phyloP scores from a whole-genome alignment of 2,888 invertebrate genomes.

The Lasioglossum figueresi region DNA sequence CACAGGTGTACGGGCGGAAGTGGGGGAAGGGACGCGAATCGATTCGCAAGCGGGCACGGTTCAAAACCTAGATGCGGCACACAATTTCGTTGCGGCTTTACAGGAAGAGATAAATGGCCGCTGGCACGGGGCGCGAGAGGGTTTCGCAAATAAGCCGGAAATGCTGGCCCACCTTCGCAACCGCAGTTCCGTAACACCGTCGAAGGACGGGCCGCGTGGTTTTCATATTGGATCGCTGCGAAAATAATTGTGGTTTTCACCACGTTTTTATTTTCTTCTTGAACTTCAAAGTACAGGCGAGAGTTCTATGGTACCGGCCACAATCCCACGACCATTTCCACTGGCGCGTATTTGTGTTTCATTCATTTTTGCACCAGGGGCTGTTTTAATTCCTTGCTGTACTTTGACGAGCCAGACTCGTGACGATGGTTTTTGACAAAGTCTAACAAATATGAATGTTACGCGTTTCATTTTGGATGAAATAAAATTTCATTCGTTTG shows the following conservation, averaged over 20 bases:
- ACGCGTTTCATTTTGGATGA: too few relatives aligned
- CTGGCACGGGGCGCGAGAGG: conserved; percentile 49
- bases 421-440: too few relatives aligned
- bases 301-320: not conserved
- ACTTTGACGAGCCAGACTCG: too few relatives aligned
- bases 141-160: conserved; percentile 67
- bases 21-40: conserved; percentile 35
- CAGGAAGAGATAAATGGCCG: conserved; percentile 46
- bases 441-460: too few relatives aligned
- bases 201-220: conserved; percentile 32
- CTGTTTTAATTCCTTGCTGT: too few relatives aligned
- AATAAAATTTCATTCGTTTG: too few relatives aligned
- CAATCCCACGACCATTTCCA: not conserved
- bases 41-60: conserved; percentile 41
- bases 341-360: not conserved
- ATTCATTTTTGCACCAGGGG: too few relatives aligned
- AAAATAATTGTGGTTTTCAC: not conserved
- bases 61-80: conserved; percentile 39
- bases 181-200: conserved; percentile 38
- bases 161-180: conserved; percentile 42
- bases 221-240: not conserved
- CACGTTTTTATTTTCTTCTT: too few relatives aligned
- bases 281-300: not conserved
- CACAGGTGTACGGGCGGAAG: not conserved
- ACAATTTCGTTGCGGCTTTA: conserved; percentile 38